Percentiles rank a stretch among this genome's conserved stretches.
Conservation (phyloP, 2,888 invertebrate species). For the Fabriciana adippe region DNA sequence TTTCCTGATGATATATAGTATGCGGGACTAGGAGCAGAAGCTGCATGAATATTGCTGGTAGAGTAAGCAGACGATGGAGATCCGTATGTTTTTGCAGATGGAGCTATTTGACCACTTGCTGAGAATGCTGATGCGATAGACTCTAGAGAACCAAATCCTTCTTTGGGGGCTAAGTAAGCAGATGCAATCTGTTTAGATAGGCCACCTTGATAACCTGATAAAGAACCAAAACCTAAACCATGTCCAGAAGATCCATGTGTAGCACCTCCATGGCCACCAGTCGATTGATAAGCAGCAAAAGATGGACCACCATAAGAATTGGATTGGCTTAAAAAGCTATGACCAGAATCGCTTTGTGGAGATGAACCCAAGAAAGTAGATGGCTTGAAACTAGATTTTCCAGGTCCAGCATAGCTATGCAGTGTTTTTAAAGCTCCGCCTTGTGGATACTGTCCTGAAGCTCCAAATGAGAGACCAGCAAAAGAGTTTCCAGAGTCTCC, state of each 20-base stretch:
- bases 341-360: constrained; percentile 60
- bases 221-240: constrained; percentile 56
- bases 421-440: constrained; percentile 60
- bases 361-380: constrained; percentile 73
- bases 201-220: constrained; percentile 56
- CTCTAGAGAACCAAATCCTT: constrained; percentile 58
- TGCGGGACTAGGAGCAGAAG: constrained; percentile 63
- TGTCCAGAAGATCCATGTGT: constrained; percentile 55
- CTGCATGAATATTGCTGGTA: constrained; percentile 56
- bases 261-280: constrained; percentile 50
- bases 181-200: constrained; percentile 61
- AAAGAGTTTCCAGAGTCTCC: constrained; percentile 49
- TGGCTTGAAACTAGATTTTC: constrained; percentile 72
- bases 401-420: constrained; percentile 55
- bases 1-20: constrained; percentile 64
- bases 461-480: constrained; percentile 48
- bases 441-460: constrained; percentile 46
- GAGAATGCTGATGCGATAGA: constrained; percentile 60
- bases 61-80: constrained; percentile 58
- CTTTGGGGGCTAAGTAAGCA: constrained; percentile 60
- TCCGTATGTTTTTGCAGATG: constrained; percentile 64
- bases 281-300: constrained; percentile 48
- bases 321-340: constrained; percentile 57
- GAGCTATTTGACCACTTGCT: constrained; percentile 58
- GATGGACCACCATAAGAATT: constrained; percentile 49